Base-by-base conservation (phyloP, 2,888 invertebrate species). In the Pemphredon lugubris region DNA sequence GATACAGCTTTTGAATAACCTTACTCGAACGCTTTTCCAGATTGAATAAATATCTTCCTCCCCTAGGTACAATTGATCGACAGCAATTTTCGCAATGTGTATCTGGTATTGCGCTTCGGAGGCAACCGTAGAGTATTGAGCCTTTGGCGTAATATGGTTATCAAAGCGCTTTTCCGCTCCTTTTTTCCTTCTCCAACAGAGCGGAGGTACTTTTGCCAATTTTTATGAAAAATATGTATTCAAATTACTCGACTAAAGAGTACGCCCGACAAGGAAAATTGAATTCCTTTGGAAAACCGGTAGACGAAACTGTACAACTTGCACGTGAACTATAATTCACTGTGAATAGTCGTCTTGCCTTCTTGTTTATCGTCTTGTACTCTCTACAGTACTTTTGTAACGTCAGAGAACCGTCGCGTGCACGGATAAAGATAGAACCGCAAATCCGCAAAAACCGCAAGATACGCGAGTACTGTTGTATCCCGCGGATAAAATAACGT, bases 401-500 rank as follows among this genome's bases (percentile, higher is more conserved):
- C 32, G 45, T 34, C 11, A 58, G 37, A n/a, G 57, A 51, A 58
- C 14, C 13, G 18, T 37, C 47, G 18, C 26, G 21, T 13, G 6
- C 32, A 37, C 39, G 39, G 45, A 61, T 57, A 30, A 59, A 34
- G 18, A 67, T 55, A 21, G 47, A 66, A 77, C 75, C 71, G 60
- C 77, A 73, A 68, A 60, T 63, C 69, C 69, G 6, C 61, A 58
- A 55, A 57, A 73, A 73, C 77, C 73, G 44, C 73, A 69, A 64
- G 66, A 78, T 79, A 78, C 32, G 39, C 45, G 40, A 40, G 34
- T 18, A 40, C 18, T 4, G 16, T 16, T 16, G 16, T 40, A 4
- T 16, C 40, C 5, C 16, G 16, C 16, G 42, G 44, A 61, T 65
- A 70, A 75, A 58, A 37, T 16, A 26, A 40, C 34, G 6, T 20